These are phyloP conservation scores for Pseudomyrmex pallidus DNA, from an alignment of 1,140 invertebrate genomes.

Conservation along the genomic window DNA sequence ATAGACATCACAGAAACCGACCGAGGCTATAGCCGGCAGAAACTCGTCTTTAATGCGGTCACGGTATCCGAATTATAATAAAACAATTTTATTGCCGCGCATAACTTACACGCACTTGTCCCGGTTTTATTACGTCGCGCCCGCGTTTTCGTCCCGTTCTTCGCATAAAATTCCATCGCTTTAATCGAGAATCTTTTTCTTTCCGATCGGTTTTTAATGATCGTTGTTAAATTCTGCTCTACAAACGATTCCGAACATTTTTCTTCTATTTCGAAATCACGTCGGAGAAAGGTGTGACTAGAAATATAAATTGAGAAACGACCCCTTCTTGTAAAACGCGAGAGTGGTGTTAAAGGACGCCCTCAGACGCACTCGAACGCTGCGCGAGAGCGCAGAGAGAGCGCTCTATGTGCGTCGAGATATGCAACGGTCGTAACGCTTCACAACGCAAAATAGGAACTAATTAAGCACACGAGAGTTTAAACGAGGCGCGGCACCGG, in stretches of 20 bases:
- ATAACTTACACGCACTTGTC: too few species aligned
- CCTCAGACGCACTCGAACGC: constrained; percentile 37
- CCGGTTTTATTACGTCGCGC: too few species aligned
- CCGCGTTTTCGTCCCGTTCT: too few species aligned
- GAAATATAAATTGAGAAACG: constrained; percentile 53
- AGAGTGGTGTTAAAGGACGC: constrained; percentile 23
- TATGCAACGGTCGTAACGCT: constrained; percentile 42
- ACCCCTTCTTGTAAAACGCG: constrained; percentile 28
- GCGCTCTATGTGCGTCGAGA: constrained; percentile 26
- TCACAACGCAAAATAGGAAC: constrained; percentile 41
- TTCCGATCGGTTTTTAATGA: not conserved
- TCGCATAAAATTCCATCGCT: too few species aligned
- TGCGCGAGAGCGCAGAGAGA: not conserved
- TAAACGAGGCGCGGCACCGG: constrained; percentile 45
- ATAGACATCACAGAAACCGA: constrained; percentile 49
- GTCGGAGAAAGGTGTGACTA: not conserved
- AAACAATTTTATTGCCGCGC: not conserved
- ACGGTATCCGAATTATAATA: constrained; percentile 9
- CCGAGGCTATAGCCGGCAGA: not conserved
- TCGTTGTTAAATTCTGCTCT: constrained; percentile 3
- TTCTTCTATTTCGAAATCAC: not conserved
- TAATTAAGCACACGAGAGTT: constrained; percentile 57
- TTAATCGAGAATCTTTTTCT: not conserved
- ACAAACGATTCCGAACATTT: not conserved
- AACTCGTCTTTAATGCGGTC: constrained; percentile 8